Evolutionary conservation across 2,113 vertebrate species (phyloP).

Genomic region (Falco punctatus): DNA sequence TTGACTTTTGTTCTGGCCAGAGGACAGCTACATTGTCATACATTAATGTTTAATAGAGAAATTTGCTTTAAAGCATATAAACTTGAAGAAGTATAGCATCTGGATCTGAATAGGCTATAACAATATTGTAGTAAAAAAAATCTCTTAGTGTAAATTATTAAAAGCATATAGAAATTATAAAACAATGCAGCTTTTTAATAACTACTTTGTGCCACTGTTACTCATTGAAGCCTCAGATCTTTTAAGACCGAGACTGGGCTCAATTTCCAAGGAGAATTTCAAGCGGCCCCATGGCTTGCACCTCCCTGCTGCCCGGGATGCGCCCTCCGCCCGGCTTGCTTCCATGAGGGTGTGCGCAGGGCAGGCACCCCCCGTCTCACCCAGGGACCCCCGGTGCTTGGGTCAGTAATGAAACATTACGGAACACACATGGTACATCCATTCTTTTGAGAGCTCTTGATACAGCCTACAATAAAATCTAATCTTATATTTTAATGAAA

Average conservation of each 20-base stretch:
- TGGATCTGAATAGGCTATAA: neutral
- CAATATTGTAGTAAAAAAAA: neutral
- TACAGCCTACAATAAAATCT: neutral
- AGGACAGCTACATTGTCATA: neutral
- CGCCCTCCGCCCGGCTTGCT: neutral
- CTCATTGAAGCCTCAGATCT: neutral
- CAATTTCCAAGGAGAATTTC: neutral
- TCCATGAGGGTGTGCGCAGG: too few species aligned
- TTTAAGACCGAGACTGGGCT: neutral
- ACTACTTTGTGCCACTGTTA: neutral
- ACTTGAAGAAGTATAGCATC: neutral
- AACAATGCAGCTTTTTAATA: neutral
- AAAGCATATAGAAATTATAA: neutral
- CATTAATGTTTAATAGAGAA: neutral
- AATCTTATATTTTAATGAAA: neutral
- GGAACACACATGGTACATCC: neutral
- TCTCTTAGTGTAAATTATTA: neutral
- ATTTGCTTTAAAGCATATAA: constrained; percentile 7
- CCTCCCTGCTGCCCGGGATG: fast-evolving
- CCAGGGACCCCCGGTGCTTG: neutral
- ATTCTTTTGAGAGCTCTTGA: neutral
- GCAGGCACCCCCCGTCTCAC: neutral
- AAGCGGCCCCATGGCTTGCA: fast-evolving
- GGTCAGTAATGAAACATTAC: neutral
- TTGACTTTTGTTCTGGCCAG: neutral